phyloP scores from a whole-genome alignment of 2,888 invertebrate species.

The Caradrina kadenii region DNA sequence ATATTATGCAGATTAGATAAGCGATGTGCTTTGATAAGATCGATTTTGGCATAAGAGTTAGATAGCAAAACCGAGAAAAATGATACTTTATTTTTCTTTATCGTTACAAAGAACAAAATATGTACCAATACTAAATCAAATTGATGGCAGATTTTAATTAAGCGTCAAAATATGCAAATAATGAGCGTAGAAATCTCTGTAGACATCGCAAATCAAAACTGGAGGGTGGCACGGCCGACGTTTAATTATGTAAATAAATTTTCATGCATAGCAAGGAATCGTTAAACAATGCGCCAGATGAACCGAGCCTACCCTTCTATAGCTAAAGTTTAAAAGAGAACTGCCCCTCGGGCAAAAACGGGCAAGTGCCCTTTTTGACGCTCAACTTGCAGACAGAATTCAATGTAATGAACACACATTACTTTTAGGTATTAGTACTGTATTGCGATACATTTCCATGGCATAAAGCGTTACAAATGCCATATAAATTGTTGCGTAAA shows the following conservation, averaged over 20 bases:
- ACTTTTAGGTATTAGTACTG: conserved; percentile 6
- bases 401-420: conserved; percentile 39
- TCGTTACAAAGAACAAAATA: conserved; percentile 27
- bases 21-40: conserved; percentile 37
- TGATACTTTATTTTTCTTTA: conserved; percentile 13
- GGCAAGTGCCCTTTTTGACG: conserved; percentile 71
- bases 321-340: conserved; percentile 84
- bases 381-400: conserved; percentile 53
- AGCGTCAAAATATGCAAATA: conserved; percentile 85
- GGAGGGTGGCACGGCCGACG: conserved; percentile 77
- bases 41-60: conserved; percentile 8
- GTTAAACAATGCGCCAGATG: conserved; percentile 87
- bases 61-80: background rate
- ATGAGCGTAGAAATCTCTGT: conserved; percentile 79
- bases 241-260: conserved; percentile 90
- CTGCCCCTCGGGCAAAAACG: conserved; percentile 78
- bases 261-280: conserved; percentile 86
- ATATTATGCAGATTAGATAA: conserved; percentile 51
- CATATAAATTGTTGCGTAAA: conserved; percentile 64
- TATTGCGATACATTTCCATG: conserved; percentile 36
- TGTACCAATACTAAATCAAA: conserved; percentile 6
- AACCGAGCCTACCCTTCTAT: conserved; percentile 76
- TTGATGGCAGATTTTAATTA: conserved; percentile 72
- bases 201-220: conserved; percentile 87
- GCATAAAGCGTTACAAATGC: conserved; percentile 56